Percentiles rank a stretch among this genome's conserved stretches.
Evolutionary conservation across 2,888 invertebrate species (phyloP).

Genomic region (Nemurella pictetii): DNA sequence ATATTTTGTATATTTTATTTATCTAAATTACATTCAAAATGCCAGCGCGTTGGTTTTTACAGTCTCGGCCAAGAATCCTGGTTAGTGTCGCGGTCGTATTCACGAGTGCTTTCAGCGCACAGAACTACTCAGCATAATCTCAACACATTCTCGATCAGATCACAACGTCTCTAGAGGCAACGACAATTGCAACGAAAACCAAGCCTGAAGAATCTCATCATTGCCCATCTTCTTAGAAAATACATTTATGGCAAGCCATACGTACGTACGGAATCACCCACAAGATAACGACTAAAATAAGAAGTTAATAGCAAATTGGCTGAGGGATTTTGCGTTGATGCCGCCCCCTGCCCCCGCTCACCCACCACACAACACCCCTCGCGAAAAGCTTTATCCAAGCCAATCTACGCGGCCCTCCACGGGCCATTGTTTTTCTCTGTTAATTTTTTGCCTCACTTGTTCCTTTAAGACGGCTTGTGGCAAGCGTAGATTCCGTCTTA

Average conservation of each 20-base stretch:
- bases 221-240: neutral
- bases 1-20: too few species aligned
- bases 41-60: too few species aligned
- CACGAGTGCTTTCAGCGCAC: too few species aligned
- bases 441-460: conserved; percentile 15
- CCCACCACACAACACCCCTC: neutral
- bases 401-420: neutral
- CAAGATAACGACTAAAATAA: neutral
- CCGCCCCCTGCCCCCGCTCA: neutral
- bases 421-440: conserved; percentile 17
- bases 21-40: too few species aligned
- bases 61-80: too few species aligned
- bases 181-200: neutral
- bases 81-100: too few species aligned
- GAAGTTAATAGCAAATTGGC: neutral
- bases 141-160: too few species aligned
- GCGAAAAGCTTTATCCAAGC: neutral
- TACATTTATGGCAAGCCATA: neutral
- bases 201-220: neutral
- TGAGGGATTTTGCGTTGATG: neutral
- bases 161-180: neutral
- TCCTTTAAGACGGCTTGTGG: neutral
- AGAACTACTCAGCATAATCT: too few species aligned
- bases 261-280: neutral
- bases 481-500: neutral